These are phyloP conservation scores for Ernsta delagoae DNA, from an alignment of 2,888 invertebrate genomes.

Conservation along the genomic window DNA sequence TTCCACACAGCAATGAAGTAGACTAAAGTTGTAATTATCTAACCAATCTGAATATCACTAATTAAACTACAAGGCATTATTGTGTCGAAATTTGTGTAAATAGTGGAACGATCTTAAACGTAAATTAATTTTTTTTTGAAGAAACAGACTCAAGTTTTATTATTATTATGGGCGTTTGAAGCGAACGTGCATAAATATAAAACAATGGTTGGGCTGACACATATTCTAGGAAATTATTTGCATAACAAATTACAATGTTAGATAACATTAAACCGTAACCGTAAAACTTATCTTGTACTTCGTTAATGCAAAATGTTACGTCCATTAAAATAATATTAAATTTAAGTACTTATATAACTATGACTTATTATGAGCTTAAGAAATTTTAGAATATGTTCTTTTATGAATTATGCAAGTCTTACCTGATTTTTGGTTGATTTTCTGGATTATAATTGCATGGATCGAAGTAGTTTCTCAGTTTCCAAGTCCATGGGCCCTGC, in stretches of 20 bases:
- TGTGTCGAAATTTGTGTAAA: conserved; percentile 3
- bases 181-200: not conserved
- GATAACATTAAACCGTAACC: not conserved
- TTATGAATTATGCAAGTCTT: not conserved
- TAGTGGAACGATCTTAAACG: conserved; percentile 3
- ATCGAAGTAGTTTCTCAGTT: conserved; percentile 96
- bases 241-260: conserved; percentile 1
- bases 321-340: not conserved
- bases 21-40: not conserved
- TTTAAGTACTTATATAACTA: no score
- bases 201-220: not conserved
- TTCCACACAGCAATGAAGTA: not conserved
- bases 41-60: not conserved
- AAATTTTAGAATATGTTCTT: no score
- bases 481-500: conserved; percentile 98
- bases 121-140: conserved; percentile 6
- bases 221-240: conserved; percentile 3
- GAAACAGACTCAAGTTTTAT: not conserved
- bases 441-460: conserved; percentile 95
- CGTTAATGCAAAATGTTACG: not conserved
- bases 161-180: not conserved
- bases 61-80: not conserved
- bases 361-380: no score
- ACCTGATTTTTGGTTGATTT: conserved; percentile 92
- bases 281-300: not conserved